Evolutionary conservation across 2,797 vertebrate genomes (phyloP).

Genomic region (Sebastes cheni): DNA sequence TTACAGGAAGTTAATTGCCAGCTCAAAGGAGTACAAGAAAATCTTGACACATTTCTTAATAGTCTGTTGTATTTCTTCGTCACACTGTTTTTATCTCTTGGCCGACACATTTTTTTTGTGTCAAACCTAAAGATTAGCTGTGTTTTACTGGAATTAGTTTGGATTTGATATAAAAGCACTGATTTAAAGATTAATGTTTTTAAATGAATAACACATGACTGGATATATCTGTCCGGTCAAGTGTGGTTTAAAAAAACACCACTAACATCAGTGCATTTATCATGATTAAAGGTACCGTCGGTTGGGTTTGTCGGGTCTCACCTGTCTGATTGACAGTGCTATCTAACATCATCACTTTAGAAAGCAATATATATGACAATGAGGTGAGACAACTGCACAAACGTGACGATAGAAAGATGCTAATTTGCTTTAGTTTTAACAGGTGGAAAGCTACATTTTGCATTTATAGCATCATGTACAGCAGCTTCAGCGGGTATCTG

Average conservation of each 20-base stretch:
- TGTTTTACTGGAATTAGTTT: background rate
- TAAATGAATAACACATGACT: background rate
- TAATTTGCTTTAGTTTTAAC: background rate
- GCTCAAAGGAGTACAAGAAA: background rate
- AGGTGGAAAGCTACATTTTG: background rate
- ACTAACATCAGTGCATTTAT: background rate
- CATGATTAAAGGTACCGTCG: background rate
- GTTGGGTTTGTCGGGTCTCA: background rate
- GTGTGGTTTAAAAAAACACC: background rate
- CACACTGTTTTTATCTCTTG: background rate
- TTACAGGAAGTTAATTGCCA: background rate
- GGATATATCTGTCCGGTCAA: background rate
- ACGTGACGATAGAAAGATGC: background rate
- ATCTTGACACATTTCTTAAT: background rate
- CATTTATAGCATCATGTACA: background rate
- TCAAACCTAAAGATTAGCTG: background rate
- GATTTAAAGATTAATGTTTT: background rate
- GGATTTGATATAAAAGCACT: background rate
- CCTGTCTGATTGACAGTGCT: background rate
- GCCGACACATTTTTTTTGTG: background rate
- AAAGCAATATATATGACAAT: background rate
- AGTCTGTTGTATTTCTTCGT: background rate
- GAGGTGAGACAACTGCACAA: background rate
- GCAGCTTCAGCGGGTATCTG: background rate
- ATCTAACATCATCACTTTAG: background rate